Conservation (phyloP, 2,113 vertebrate species). For the Hypocryptadius cinnamomeus region DNA sequence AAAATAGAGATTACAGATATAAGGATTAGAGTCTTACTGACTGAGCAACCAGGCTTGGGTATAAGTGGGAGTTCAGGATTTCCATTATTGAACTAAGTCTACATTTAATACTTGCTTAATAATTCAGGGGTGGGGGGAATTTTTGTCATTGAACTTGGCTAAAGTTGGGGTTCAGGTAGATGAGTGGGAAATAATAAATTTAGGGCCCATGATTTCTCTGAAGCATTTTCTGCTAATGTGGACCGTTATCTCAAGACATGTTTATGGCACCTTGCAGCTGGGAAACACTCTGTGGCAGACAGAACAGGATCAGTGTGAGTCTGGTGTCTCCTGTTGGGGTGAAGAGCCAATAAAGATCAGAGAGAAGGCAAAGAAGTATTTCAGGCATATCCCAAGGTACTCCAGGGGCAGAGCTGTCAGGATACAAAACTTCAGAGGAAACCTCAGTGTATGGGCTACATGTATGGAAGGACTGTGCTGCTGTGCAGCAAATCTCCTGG, state of each 20-base stretch:
- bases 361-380: background rate
- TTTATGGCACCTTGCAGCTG: background rate
- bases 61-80: background rate
- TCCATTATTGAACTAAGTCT: background rate
- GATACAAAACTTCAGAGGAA: background rate
- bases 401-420: background rate
- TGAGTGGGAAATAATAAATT: background rate
- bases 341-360: background rate
- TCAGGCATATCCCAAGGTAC: background rate
- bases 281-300: background rate
- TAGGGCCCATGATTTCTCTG: background rate
- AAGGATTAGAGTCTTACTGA: background rate
- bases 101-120: background rate
- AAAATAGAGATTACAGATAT: background rate
- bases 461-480: rapidly evolving
- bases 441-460: background rate
- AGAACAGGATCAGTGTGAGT: background rate
- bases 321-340: background rate
- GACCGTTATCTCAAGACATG: background rate
- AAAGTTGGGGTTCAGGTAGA: background rate
- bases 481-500: background rate
- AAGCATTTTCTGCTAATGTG: background rate
- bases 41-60: background rate
- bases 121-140: background rate
- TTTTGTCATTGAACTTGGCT: background rate